A percentile compares a stretch with the other conserved stretches of the same genome.
Evolutionary conservation across 1,140 invertebrate genomes (phyloP).

Genomic region (Apis dorsata): DNA sequence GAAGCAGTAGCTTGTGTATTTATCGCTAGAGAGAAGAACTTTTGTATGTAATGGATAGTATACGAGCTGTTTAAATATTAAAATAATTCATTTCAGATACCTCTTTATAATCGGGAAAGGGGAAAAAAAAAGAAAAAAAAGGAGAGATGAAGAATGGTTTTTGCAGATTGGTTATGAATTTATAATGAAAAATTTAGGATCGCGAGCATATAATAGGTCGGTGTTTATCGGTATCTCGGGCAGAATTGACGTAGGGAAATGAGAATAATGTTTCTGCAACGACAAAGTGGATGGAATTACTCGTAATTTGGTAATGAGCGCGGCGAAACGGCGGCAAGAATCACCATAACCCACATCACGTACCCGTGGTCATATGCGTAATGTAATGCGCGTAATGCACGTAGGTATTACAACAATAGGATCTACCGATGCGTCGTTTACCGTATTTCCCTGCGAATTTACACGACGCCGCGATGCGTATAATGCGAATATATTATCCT

Average conservation of each 20-base stretch:
- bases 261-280: constrained; percentile 26
- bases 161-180: background rate
- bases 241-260: background rate
- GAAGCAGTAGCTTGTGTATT: background rate
- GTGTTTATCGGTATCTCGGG: constrained; percentile 1
- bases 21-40: background rate
- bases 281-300: constrained; percentile 45
- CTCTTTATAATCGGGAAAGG: background rate
- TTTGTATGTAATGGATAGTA: background rate
- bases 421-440: constrained; percentile 2
- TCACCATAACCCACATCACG: constrained; percentile 41
- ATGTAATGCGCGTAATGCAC: constrained; percentile 26
- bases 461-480: background rate
- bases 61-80: background rate
- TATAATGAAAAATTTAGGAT: constrained; percentile 4
- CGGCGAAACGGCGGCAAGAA: constrained; percentile 31
- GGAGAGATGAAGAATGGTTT: background rate
- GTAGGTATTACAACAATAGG: constrained; percentile 23
- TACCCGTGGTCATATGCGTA: constrained; percentile 32
- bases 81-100: background rate
- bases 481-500: constrained; percentile 5
- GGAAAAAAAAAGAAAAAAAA: no score
- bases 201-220: background rate
- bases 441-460: no score
- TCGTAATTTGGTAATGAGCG: constrained; percentile 47